phyloP scores from a whole-genome alignment of 2,113 vertebrate genomes.

The Daphoenositta chrysoptera region DNA sequence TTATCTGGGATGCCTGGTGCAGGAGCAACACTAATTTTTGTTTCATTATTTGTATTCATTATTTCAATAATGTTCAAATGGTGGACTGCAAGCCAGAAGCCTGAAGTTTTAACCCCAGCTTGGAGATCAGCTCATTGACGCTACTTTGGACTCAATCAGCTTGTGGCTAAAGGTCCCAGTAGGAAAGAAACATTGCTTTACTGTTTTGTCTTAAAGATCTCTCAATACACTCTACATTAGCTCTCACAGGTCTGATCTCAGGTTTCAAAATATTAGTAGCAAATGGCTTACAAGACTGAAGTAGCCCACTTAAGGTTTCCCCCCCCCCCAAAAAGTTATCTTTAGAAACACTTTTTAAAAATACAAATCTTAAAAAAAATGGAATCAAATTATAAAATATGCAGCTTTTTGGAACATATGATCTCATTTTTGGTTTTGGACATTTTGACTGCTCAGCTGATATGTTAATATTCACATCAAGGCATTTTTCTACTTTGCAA shows the following conservation, averaged over 20 bases:
- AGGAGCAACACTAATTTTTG: background rate
- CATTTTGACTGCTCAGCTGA: background rate
- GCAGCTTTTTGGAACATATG: background rate
- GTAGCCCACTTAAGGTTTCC: background rate
- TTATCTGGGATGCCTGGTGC: background rate
- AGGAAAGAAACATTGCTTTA: background rate
- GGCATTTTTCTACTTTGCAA: background rate
- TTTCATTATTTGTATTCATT: background rate
- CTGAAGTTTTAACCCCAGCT: background rate
- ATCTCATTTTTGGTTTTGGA: background rate
- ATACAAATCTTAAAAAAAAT: background rate
- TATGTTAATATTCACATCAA: background rate
- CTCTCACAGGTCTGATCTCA: background rate
- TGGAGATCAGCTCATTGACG: background rate
- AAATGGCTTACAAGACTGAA: background rate
- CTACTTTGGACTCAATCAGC: background rate
- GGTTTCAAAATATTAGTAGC: background rate
- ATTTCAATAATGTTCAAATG: background rate
- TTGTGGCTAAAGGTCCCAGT: background rate
- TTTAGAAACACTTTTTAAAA: background rate
- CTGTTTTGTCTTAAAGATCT: background rate
- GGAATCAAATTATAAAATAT: background rate
- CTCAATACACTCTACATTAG: background rate
- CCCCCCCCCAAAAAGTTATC: background rate
- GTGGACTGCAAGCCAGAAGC: background rate